Evolutionary conservation across 2,113 vertebrate genomes (phyloP).

Genomic region (Leuciscus idus): DNA sequence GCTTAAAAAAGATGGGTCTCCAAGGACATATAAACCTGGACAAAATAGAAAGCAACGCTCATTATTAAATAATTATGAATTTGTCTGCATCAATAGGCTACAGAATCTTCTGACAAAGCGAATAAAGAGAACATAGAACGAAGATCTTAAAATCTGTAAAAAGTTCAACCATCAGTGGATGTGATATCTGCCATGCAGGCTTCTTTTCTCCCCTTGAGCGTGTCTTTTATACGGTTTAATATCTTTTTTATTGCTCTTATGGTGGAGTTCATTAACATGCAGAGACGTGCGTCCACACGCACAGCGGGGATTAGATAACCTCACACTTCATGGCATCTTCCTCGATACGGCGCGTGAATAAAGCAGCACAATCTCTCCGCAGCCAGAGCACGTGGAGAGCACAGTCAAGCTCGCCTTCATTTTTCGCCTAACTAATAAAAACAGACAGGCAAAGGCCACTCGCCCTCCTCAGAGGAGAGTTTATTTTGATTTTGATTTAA

Average conservation of each 20-base stretch:
- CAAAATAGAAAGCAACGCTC: background rate
- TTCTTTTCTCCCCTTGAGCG: slow-evolving; percentile 16
- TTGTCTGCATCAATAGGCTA: background rate
- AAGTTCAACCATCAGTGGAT: background rate
- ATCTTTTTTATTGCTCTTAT: slow-evolving; percentile 43
- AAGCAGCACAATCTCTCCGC: slow-evolving; percentile 14
- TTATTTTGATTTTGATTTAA: slow-evolving; percentile 49
- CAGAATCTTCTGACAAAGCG: background rate
- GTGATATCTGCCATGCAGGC: background rate
- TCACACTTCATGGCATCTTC: slow-evolving; percentile 40
- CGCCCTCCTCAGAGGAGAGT: slow-evolving; percentile 23
- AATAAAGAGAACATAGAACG: background rate
- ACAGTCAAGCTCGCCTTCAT: background rate
- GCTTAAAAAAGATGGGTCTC: background rate
- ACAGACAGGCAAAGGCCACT: slow-evolving; percentile 51
- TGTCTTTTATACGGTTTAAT: slow-evolving; percentile 21
- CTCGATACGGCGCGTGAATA: slow-evolving; percentile 4
- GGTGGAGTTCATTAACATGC: slow-evolving; percentile 34
- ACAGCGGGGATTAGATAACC: slow-evolving; percentile 37
- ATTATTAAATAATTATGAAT: background rate
- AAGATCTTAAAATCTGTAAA: background rate
- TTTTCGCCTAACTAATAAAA: slow-evolving; percentile 44
- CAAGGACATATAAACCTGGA: background rate
- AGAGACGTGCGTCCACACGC: background rate
- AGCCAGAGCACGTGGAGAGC: background rate